Evolutionary conservation across 2,113 vertebrate species (phyloP).

Genomic region (Lota lota): DNA sequence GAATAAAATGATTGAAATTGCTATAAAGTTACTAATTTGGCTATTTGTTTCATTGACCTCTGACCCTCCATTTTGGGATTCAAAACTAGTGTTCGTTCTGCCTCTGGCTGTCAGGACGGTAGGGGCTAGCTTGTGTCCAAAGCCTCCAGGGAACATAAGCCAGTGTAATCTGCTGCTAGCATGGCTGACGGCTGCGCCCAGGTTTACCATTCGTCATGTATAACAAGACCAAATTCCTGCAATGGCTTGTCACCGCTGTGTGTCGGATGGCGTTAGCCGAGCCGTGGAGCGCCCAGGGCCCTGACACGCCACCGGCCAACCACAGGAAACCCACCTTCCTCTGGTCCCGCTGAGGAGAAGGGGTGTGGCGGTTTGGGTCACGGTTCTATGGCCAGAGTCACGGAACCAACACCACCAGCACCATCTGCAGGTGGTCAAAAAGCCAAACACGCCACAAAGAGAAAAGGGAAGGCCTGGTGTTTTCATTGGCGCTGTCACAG

Average conservation of each 20-base stretch:
- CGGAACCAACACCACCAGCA: slow-evolving; percentile 21
- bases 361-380: neutral
- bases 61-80: no score
- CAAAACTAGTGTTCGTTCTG: neutral
- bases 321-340: slow-evolving; percentile 58
- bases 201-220: slow-evolving; percentile 27
- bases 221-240: slow-evolving; percentile 45
- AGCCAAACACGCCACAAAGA: slow-evolving; percentile 31
- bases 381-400: slow-evolving; percentile 22
- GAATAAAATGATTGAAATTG: no score
- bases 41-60: no score
- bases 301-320: slow-evolving; percentile 41
- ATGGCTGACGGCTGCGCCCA: slow-evolving; percentile 5
- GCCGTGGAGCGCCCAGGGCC: slow-evolving; percentile 23
- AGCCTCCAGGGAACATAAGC: neutral
- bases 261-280: slow-evolving; percentile 5
- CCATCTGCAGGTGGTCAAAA: slow-evolving; percentile 34
- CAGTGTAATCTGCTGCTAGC: neutral
- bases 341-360: slow-evolving; percentile 13
- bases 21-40: no score
- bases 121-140: neutral
- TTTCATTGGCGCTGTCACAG: slow-evolving; percentile 36
- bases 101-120: slow-evolving; percentile 28
- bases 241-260: slow-evolving; percentile 35
- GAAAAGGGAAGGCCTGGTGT: slow-evolving; percentile 7